Evolutionary conservation across 2,797 vertebrate genomes (phyloP), one percentile per base, ranked within the genome.

Genomic region (Schizopygopsis malacanthus): DNA sequence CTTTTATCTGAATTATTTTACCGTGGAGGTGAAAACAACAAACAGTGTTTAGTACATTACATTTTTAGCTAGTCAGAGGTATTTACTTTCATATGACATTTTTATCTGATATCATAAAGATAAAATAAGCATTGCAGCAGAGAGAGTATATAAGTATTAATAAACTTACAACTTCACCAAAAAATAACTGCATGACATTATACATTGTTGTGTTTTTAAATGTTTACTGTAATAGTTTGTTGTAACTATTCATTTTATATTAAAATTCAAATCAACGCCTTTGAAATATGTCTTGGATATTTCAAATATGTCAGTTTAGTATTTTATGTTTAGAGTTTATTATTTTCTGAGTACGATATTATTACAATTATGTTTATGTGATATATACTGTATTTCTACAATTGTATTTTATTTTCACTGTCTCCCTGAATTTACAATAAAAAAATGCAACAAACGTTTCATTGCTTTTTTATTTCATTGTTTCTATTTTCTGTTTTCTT

Each of bases 51-150:
- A 69, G 78, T 84, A 22, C 11, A 37, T 69, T 67, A 77, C 78
- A 78, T 69, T 3, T 56, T 84, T 78, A 78, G 63, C 73, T 43
- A 28, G 71, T 5, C 33, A 47, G 20, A 63, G 73, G 1, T 1
- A 16, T 73, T 28, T 52, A 43, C 22, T 84, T 78, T 84, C 43
- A 65, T 63, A 63, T 50, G 18, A 75, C 56, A 25, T 4, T 77
- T 33, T 78, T 78, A 84, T 84, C 15, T 54, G 10, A 28, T 69
- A 11, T 78, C 15, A 78, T 78, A 78, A 78, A 84, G 47, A 84
- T 84, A 78, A 22, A 47, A 69, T 10, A 70, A 78, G 50, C 47
- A 69, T 20, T 67, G 11, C n/a, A 22, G 37, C 6, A 1, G 2
- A 52, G 45, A 41, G 47, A 52, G 15, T 54, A 10, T 22, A 45